Evolutionary conservation across 2,888 invertebrate species (phyloP).

Genomic region (Helobdella robusta): DNA sequence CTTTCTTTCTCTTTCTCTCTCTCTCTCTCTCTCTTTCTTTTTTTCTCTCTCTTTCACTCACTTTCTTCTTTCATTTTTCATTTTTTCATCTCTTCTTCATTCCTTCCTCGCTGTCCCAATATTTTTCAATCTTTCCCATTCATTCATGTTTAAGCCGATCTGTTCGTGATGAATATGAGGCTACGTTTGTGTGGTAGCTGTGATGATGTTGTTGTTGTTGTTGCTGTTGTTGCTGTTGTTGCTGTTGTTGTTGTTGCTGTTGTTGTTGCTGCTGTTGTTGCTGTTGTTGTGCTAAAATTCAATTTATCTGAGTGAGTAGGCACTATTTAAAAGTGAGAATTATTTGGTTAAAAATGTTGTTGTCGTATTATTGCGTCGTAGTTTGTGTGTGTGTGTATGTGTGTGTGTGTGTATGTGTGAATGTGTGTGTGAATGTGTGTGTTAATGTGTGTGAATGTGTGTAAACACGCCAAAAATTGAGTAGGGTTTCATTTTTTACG

Average conservation of each 20-base stretch:
- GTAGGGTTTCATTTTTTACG: too few relatives aligned
- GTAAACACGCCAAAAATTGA: too few relatives aligned
- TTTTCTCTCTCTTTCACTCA: not conserved
- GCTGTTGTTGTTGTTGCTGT: conserved; percentile 11
- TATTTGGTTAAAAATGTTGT: too few relatives aligned
- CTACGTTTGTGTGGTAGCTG: conserved; percentile 5
- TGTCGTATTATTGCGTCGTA: conserved; percentile 1
- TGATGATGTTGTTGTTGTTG: conserved; percentile 10
- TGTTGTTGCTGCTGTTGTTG: conserved; percentile 10
- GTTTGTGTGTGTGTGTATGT: conserved; percentile 22
- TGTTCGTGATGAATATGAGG: conserved; percentile 5
- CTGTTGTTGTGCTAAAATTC: too few relatives aligned
- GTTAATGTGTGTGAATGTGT: conserved; percentile 12
- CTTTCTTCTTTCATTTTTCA: not conserved
- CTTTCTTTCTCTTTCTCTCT: not conserved
- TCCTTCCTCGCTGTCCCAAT: not conserved
- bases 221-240: conserved; percentile 11
- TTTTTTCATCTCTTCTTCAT: not conserved
- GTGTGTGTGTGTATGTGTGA: conserved; percentile 25
- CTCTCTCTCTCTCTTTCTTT: conserved; percentile 1
- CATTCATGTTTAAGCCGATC: not conserved
- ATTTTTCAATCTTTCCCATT: not conserved
- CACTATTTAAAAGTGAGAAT: too few relatives aligned
- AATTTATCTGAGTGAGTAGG: too few relatives aligned
- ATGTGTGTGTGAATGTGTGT: conserved; percentile 18